A percentile compares a stretch with the other conserved stretches of the same genome.
phyloP scores from a whole-genome alignment of 2,113 vertebrate species.

The Suricata suricatta region DNA sequence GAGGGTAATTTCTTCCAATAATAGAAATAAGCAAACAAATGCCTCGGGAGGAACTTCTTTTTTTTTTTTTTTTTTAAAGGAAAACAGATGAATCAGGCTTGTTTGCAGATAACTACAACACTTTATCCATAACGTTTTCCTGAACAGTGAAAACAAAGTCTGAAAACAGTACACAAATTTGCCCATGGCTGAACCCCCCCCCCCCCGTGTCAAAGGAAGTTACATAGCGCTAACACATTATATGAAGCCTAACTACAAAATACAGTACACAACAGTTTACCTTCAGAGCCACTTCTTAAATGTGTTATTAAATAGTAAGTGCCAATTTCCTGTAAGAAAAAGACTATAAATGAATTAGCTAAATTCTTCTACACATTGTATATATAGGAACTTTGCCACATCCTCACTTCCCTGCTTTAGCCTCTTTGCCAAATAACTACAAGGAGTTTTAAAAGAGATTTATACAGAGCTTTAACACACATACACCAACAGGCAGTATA shows the following conservation, averaged over 20 bases:
- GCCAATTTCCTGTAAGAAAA: conserved; percentile 40
- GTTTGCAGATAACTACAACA: conserved; percentile 44
- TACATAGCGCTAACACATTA: neutral
- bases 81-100: conserved; percentile 46
- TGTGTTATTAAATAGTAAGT: conserved; percentile 23
- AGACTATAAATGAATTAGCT: conserved; percentile 22
- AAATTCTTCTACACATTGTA: conserved; percentile 28
- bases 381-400: neutral
- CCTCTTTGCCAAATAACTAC: conserved; percentile 43
- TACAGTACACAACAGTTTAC: neutral
- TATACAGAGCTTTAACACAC: neutral
- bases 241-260: conserved; percentile 43
- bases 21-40: conserved; percentile 69
- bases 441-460: conserved; percentile 15
- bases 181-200: neutral
- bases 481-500: neutral
- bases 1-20: conserved; percentile 63
- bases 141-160: conserved; percentile 24
- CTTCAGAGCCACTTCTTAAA: neutral
- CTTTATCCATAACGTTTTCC: neutral
- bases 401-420: neutral
- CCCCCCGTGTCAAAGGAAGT: neutral
- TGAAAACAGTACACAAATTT: conserved; percentile 20
- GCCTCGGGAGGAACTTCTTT: neutral
- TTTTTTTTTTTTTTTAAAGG: neutral